Evolutionary conservation across 2,113 vertebrate species (phyloP), one percentile per base, ranked within the genome.

Genomic region (Catharus bicknelli): DNA sequence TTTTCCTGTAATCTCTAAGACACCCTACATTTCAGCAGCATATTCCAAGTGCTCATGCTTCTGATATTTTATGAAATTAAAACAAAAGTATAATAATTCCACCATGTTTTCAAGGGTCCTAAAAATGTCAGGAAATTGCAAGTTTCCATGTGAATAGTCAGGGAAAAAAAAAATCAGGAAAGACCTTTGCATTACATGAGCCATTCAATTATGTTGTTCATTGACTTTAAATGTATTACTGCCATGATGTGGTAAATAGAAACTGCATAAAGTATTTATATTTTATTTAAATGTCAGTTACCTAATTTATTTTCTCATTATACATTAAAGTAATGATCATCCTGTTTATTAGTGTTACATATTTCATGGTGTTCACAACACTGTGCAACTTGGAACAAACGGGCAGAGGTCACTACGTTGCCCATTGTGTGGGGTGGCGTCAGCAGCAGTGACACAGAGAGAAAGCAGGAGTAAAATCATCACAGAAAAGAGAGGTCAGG

Each of bases 231-330:
- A 97, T 68, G 57, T 77, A 87, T 94, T 96, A 89, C 69, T 78
- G 83, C 32, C 69, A 48, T 67, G 69, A 87, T 78, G 80, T 90
- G 63, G 95, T 95, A 97, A 96, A 96, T 94, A 96, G 92, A 96
- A 97, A 95, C 67, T 90, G 63, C 93, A 94, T 91, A 66, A 95
- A 95, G 84, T 80, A 96, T 94, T 96, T 95, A 93, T 94, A 90
- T 94, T 95, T 96, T 96, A 95, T 96, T 96, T 93, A 96, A 94
- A 96, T 95, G 90, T 83, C 93, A 95, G 63, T 62, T 88, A 78
- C 69, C 93, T 96, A 95, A 96, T 97, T 96, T 97, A 93, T 88
- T 97, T 96, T 94, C 83, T 96, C 89, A 94, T 96, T 97, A 95
- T 74, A 58, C 80, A 66, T 90, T 89, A 76, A 91, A 91, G 42